Evolutionary conservation across 1,140 invertebrate genomes (phyloP), one percentile per base, ranked within the genome.

Genomic region (Bombus polaris): DNA sequence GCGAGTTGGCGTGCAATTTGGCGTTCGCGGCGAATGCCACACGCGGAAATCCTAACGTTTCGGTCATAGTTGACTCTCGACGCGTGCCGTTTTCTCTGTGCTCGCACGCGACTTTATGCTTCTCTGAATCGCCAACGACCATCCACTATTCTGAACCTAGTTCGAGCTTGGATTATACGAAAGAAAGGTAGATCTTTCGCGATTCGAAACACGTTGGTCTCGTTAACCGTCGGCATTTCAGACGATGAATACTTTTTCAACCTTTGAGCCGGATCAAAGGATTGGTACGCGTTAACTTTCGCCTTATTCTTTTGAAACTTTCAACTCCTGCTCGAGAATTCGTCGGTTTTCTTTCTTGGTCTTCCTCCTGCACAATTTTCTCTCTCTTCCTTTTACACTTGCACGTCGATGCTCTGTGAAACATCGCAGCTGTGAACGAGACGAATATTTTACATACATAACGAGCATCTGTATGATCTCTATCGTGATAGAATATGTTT

Each of bases 1-100:
- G 68, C 65, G 68, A 86, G 86, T 42, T 87, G 83, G 87, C 89
- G 87, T 90, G 89, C 90, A 91, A 91, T 91, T 91, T 89, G 87
- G 87, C 83, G 81, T 68, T 62, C 78, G 65, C 71, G 72, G 71
- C 25, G 80, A 62, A 78, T 76, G 81, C 86, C 76, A 90, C 86
- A 82, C 53, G 37, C 81, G 84, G 87, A 88, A 88, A 91, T 90
- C 87, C 90, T 81, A 80, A 57, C 85, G 74, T 44, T 70, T 65
- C 59, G 87, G 87, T 66, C 87, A 35, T 78, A 81, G 68, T 76
- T 65, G 59, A 53, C 80, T 81, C 75, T 44, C 53, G 74, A 81
- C 81, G 72, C 77, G 68, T 66, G 42, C 71, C 12, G 15, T 18
- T 32, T 35, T 22, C 65, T 18, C 22, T 28, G 35, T 37, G 35